phyloP scores from a whole-genome alignment of 2,888 invertebrate genomes.

The Hypomecis punctinalis region DNA sequence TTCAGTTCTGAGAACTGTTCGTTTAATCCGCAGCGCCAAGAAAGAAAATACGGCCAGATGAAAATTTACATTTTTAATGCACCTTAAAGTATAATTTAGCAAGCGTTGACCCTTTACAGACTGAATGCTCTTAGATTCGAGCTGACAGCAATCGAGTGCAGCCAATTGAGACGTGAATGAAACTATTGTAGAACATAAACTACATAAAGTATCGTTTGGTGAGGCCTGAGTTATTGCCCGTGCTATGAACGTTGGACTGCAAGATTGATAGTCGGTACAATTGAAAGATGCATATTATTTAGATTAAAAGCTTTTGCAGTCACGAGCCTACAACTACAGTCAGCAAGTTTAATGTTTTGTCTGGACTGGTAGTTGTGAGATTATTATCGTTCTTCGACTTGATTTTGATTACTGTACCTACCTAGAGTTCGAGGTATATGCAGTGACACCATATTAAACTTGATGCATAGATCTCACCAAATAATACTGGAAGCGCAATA shows the following conservation, averaged over 20 bases:
- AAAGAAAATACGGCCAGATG: background rate
- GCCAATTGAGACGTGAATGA: conserved; percentile 71
- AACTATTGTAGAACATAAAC: conserved; percentile 56
- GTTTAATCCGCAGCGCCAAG: background rate
- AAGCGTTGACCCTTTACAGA: conserved; percentile 30
- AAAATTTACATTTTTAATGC: background rate
- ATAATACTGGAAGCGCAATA: too few species aligned
- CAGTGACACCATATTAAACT: too few species aligned
- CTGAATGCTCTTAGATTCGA: conserved; percentile 61
- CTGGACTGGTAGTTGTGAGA: background rate
- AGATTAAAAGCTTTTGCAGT: conserved; percentile 6
- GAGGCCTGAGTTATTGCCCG: conserved; percentile 52
- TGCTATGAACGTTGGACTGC: conserved; percentile 53
- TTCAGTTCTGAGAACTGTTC: background rate
- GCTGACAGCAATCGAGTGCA: conserved; percentile 60
- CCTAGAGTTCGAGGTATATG: too few species aligned
- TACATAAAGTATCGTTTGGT: conserved; percentile 34
- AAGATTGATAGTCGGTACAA: conserved; percentile 45
- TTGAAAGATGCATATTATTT: conserved; percentile 29
- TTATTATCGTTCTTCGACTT: background rate
- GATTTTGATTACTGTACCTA: background rate
- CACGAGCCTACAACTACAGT: background rate
- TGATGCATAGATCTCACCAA: too few species aligned
- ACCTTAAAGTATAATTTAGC: background rate
- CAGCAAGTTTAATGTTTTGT: background rate